These are phyloP conservation scores for Nephrocerus scutellatus DNA, from an alignment of 2,888 invertebrate genomes.

Conservation along the genomic window DNA sequence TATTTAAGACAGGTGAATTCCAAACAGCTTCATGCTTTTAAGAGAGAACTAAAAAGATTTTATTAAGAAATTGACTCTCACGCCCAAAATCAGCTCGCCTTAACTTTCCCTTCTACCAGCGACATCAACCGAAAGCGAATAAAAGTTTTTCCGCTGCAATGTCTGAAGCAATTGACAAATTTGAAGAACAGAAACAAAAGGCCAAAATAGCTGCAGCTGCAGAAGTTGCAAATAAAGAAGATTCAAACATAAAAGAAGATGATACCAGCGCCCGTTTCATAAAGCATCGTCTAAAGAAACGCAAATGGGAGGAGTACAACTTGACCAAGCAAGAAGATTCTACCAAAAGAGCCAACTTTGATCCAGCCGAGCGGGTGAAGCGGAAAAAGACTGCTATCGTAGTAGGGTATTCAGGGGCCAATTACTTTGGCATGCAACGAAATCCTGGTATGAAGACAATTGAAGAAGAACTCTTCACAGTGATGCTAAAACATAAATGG, in stretches of 20 bases:
- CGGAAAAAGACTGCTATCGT: conserved; percentile 76
- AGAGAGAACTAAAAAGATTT: no score
- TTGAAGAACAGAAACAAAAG: conserved; percentile 27
- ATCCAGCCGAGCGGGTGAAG: conserved; percentile 54
- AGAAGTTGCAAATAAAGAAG: conserved; percentile 27
- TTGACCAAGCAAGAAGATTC: conserved; percentile 29
- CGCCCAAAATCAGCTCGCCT: conserved; percentile 8
- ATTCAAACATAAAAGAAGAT: no score
- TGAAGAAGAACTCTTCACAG: conserved; percentile 81
- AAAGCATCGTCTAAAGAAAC: conserved; percentile 34
- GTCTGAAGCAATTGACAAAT: conserved; percentile 39
- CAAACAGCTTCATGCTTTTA: no score
- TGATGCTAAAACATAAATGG: conserved; percentile 69
- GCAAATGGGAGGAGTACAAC: conserved; percentile 43
- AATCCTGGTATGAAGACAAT: conserved; percentile 85
- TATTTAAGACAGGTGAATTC: no score
- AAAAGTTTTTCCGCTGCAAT: conserved; percentile 38
- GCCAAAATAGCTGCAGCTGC: conserved; percentile 23
- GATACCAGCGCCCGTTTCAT: conserved; percentile 26
- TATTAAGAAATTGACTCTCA: no score
- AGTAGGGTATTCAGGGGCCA: conserved; percentile 84
- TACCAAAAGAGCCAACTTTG: conserved; percentile 37
- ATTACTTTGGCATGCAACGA: conserved; percentile 94
- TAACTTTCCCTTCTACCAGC: conserved; percentile 9
- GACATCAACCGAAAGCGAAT: no score